These are phyloP conservation scores for Hyppa rectilinea DNA, from an alignment of 2,888 invertebrate genomes.

Conservation along the genomic window DNA sequence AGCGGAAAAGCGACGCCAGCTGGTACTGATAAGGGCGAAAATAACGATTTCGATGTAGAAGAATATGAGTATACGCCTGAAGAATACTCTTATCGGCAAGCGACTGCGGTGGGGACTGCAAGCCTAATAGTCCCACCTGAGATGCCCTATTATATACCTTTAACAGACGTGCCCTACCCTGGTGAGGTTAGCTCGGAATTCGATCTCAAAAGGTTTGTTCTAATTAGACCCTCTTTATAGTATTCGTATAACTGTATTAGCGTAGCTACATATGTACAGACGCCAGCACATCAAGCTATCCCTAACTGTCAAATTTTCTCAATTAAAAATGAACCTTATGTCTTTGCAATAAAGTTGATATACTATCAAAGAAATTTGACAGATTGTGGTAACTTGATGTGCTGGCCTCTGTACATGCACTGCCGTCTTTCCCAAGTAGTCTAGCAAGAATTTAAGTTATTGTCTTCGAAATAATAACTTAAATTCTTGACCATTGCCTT, in stretches of 20 bases:
- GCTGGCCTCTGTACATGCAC: no score
- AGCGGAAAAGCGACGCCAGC: slow-evolving; percentile 2
- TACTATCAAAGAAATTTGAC: no score
- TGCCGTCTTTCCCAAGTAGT: no score
- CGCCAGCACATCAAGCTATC: no score
- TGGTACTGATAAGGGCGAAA: slow-evolving; percentile 61
- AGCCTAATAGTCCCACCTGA: slow-evolving; percentile 71
- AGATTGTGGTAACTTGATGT: no score
- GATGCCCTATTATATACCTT: slow-evolving; percentile 78
- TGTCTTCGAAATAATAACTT: background rate
- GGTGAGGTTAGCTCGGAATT: slow-evolving; percentile 82
- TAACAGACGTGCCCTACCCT: slow-evolving; percentile 84
- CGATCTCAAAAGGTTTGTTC: slow-evolving; percentile 81
- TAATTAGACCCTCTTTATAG: background rate
- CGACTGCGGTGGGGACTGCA: slow-evolving; percentile 58
- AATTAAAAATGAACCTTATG: no score
- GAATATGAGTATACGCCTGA: slow-evolving; percentile 76
- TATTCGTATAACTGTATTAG: background rate
- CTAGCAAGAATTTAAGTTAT: no score
- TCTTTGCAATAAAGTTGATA: no score
- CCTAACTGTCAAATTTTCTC: no score
- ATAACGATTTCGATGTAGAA: slow-evolving; percentile 82
- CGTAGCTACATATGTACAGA: background rate
- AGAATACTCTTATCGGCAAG: slow-evolving; percentile 72
- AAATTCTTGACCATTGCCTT: background rate